A percentile compares a stretch with the other conserved stretches of the same genome.
These are phyloP conservation scores for Drosophila biarmipes DNA, from an alignment of 1,140 invertebrate genomes.

Conservation along the genomic window DNA sequence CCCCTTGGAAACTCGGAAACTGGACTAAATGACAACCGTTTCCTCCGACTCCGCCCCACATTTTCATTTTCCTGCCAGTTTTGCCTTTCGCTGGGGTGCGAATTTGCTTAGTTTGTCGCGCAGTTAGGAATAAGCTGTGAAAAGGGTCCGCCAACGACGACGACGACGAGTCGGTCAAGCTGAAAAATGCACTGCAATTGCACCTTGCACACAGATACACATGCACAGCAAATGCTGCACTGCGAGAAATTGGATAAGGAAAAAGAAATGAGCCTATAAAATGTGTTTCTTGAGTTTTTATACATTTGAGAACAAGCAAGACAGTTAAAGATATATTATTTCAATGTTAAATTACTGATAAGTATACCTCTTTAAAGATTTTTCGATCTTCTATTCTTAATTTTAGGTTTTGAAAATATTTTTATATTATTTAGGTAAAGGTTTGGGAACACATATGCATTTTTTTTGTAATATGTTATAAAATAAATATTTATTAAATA, in stretches of 20 bases:
- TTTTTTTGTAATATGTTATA: no score
- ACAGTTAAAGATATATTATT: no score
- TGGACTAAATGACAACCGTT: conserved; percentile 66
- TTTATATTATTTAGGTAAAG: no score
- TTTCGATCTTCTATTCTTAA: no score
- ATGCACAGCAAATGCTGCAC: conserved; percentile 7
- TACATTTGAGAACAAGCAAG: no score
- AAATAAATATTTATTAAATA: background rate
- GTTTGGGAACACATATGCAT: no score
- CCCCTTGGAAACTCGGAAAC: conserved; percentile 46
- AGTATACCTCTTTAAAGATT: no score
- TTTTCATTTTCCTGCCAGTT: conserved; percentile 30
- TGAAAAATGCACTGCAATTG: conserved; percentile 80
- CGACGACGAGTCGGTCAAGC: conserved; percentile 74
- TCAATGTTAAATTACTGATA: no score
- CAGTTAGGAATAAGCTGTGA: conserved; percentile 40
- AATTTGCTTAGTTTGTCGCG: conserved; percentile 59
- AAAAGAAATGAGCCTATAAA: no score
- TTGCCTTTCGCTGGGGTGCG: conserved; percentile 53
- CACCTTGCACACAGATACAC: conserved; percentile 63
- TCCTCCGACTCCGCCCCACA: conserved; percentile 25
- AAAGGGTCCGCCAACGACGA: conserved; percentile 38
- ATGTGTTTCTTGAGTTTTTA: no score
- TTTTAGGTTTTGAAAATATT: no score
- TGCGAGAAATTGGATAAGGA: background rate